phyloP scores from a whole-genome alignment of 1,140 invertebrate species.

The Polyergus mexicanus region DNA sequence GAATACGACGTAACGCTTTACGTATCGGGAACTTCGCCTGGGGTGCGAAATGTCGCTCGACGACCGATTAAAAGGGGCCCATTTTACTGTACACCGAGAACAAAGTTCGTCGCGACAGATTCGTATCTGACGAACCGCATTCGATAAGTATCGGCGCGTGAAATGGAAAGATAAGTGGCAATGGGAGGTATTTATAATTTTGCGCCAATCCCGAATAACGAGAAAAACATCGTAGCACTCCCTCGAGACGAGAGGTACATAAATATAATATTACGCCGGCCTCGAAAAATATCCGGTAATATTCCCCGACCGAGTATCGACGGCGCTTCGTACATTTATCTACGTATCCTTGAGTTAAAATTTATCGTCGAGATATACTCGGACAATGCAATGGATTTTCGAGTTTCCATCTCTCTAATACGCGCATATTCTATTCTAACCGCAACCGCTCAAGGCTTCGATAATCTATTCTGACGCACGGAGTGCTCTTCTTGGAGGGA shows the following conservation, averaged over 20 bases:
- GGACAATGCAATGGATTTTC: conserved; percentile 27
- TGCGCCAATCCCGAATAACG: not conserved
- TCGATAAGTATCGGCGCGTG: not conserved
- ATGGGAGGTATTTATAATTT: not conserved
- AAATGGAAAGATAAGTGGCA: not conserved
- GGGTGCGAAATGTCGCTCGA: not conserved
- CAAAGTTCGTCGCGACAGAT: not conserved
- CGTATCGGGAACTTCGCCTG: not conserved
- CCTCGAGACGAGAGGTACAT: not conserved
- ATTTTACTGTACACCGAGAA: not conserved
- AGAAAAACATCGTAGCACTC: too few relatives aligned
- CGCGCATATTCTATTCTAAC: conserved; percentile 19
- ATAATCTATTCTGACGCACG: conserved; percentile 19
- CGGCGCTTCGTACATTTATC: not conserved
- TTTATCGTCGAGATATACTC: not conserved
- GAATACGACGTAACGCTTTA: conserved; percentile 45
- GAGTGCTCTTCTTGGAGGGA: not conserved
- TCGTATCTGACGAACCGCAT: too few relatives aligned
- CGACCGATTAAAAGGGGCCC: not conserved
- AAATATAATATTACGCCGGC: not conserved
- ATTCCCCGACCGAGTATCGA: not conserved
- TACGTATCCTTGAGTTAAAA: conserved; percentile 10
- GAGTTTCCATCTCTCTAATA: conserved; percentile 10
- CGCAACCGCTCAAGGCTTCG: conserved; percentile 23
- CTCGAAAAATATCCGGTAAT: not conserved